These are phyloP conservation scores for Zele albiditarsus DNA, from an alignment of 2,888 invertebrate genomes.

Conservation along the genomic window DNA sequence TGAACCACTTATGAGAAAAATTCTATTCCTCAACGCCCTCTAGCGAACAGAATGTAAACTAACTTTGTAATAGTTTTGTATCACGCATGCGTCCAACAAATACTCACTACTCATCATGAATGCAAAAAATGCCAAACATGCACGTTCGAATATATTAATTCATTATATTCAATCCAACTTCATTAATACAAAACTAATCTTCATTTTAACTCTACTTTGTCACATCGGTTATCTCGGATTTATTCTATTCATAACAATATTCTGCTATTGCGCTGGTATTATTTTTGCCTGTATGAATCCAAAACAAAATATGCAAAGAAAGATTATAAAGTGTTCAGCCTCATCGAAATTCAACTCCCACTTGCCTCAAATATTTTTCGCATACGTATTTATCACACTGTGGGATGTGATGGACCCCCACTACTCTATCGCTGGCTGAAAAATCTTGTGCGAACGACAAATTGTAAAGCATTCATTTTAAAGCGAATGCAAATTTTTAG, in stretches of 20 bases:
- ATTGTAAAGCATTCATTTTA: too few species aligned
- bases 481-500: too few species aligned
- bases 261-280: slow-evolving; percentile 77
- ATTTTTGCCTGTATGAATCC: slow-evolving; percentile 74
- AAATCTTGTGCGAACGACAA: too few species aligned
- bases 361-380: too few species aligned
- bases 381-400: too few species aligned
- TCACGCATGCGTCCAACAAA: slow-evolving; percentile 33
- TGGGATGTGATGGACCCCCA: too few species aligned
- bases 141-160: background rate
- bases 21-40: slow-evolving; percentile 41
- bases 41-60: slow-evolving; percentile 38
- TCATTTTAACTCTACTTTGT: slow-evolving; percentile 74
- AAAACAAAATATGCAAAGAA: slow-evolving; percentile 71
- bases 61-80: background rate
- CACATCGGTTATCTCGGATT: slow-evolving; percentile 77
- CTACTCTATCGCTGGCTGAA: too few species aligned
- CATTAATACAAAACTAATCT: slow-evolving; percentile 26
- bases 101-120: slow-evolving; percentile 1
- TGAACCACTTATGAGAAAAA: slow-evolving; percentile 49
- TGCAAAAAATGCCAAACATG: background rate
- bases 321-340: slow-evolving; percentile 51
- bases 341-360: too few species aligned
- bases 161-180: slow-evolving; percentile 12
- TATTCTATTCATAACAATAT: slow-evolving; percentile 75